phyloP scores from a whole-genome alignment of 2,888 invertebrate species.

The Teleogryllus oceanicus region DNA sequence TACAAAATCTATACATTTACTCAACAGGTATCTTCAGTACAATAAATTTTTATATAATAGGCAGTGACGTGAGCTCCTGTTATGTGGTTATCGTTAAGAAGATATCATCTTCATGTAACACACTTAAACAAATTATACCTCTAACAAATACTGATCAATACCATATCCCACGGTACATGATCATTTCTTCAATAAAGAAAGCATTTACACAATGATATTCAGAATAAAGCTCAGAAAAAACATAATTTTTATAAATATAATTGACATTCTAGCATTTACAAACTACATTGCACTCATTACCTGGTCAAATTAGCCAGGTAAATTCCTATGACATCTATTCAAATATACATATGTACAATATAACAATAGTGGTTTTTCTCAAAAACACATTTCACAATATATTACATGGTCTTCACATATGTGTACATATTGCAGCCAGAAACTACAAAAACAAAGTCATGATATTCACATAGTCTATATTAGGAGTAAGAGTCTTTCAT shows the following conservation, averaged over 20 bases:
- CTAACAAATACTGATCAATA: neutral
- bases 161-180: neutral
- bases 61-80: neutral
- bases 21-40: neutral
- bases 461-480: no score
- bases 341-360: constrained; percentile 8
- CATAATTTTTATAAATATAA: neutral
- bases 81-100: neutral
- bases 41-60: neutral
- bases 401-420: neutral
- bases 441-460: no score
- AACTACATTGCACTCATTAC: constrained; percentile 6
- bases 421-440: neutral
- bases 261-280: constrained; percentile 9
- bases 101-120: neutral
- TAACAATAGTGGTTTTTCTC: neutral
- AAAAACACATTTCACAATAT: neutral
- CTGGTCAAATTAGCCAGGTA: neutral
- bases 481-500: no score
- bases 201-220: neutral
- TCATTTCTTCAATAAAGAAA: neutral
- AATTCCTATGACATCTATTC: neutral
- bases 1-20: constrained; percentile 3
- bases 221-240: neutral
- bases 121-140: neutral